Conservation (phyloP, 92 coral and sea anemone genomes). For the Epizoanthus rinbou region DNA sequence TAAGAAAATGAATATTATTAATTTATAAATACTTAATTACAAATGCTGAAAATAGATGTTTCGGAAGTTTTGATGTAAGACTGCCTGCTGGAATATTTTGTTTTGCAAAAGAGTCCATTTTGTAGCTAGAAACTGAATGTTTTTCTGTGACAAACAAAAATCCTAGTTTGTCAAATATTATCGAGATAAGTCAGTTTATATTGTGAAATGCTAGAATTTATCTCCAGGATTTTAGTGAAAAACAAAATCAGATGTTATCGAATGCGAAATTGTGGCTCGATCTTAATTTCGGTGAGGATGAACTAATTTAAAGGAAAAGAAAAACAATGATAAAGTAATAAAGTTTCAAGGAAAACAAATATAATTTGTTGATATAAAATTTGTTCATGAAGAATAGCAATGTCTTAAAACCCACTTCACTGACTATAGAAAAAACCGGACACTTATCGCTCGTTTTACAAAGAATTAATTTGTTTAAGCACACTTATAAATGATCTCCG, state of each 20-base stretch:
- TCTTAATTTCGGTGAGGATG: constrained; percentile 14
- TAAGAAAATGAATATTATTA: too few relatives aligned
- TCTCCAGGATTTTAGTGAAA: too few relatives aligned
- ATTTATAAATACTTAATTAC: background rate
- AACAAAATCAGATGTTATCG: background rate
- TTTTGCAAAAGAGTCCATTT: background rate
- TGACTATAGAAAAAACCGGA: too few relatives aligned
- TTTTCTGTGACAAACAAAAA: background rate
- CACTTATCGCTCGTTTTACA: too few relatives aligned
- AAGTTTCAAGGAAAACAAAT: constrained; percentile 3
- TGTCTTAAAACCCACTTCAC: background rate
- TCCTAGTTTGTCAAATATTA: background rate
- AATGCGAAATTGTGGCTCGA: background rate
- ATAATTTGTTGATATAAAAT: background rate
- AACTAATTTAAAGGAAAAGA: background rate
- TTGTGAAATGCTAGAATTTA: too few relatives aligned
- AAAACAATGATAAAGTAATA: constrained; percentile 6
- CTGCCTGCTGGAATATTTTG: background rate
- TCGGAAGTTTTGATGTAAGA: background rate
- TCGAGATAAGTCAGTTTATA: too few relatives aligned
- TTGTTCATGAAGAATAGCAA: background rate
- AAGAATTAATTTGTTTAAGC: too few relatives aligned
- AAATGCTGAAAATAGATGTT: background rate
- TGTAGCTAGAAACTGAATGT: background rate
- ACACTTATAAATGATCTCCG: too few relatives aligned